Conservation (phyloP, 2,113 vertebrate species). For the Ammospiza nelsoni region DNA sequence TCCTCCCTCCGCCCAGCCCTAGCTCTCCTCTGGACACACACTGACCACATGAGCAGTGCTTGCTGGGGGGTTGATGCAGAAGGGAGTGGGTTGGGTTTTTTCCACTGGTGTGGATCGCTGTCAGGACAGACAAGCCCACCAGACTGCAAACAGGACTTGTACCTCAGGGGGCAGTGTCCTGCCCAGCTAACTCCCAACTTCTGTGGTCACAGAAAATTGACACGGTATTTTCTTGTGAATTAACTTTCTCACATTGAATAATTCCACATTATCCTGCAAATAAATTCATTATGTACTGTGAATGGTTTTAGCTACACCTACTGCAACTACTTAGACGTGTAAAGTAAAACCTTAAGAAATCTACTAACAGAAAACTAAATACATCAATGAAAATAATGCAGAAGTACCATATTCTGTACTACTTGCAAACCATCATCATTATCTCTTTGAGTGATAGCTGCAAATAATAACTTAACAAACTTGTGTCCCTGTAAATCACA, state of each 20-base stretch:
- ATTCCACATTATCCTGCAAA: not conserved
- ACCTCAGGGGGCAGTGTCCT: not conserved
- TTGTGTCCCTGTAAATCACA: not conserved
- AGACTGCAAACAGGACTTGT: not conserved
- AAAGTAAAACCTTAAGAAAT: not conserved
- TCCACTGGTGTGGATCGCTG: rapidly evolving
- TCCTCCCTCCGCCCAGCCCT: not conserved
- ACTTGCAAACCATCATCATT: not conserved
- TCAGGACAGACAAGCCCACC: not conserved
- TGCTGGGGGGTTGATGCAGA: not conserved
- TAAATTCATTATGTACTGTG: not conserved
- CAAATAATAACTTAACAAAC: not conserved
- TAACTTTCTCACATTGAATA: not conserved
- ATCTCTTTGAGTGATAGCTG: not conserved
- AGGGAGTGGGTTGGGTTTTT: not conserved
- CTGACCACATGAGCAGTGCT: rapidly evolving
- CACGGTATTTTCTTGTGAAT: not conserved
- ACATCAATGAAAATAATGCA: not conserved
- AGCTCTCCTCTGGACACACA: not conserved
- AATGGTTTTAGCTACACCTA: not conserved
- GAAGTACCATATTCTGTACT: not conserved
- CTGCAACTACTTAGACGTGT: not conserved
- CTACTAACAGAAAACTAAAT: not conserved
- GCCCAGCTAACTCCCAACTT: not conserved
- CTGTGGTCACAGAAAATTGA: not conserved